Evolutionary conservation across 2,888 invertebrate species (phyloP).

Genomic region (Incurvaria masculella): DNA sequence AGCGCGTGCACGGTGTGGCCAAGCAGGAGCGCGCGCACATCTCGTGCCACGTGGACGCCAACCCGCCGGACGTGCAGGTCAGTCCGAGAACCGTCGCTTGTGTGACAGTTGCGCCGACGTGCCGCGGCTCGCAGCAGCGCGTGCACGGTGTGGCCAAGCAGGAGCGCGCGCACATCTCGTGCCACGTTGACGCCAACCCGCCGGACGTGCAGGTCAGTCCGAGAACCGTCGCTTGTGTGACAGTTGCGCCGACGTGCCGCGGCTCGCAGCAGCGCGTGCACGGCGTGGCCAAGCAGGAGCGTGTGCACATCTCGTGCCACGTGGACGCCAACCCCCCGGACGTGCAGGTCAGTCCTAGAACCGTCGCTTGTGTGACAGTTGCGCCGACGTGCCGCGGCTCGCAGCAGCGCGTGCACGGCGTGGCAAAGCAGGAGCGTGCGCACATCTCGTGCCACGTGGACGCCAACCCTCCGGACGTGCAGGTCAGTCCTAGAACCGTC

Average conservation of each 20-base stretch:
- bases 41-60: conserved; percentile 85
- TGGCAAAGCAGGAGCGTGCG: conserved; percentile 86
- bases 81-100: too few species aligned
- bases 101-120: conserved; percentile 90
- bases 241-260: conserved; percentile 86
- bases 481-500: too few species aligned
- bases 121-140: conserved; percentile 76
- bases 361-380: too few species aligned
- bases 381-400: conserved; percentile 85
- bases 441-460: conserved; percentile 87
- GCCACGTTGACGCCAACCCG: conserved; percentile 89
- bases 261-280: conserved; percentile 84
- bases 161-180: conserved; percentile 82
- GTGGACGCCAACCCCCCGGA: conserved; percentile 91
- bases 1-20: conserved; percentile 86
- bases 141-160: conserved; percentile 92
- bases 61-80: conserved; percentile 73
- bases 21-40: conserved; percentile 87
- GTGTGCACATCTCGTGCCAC: conserved; percentile 81
- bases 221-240: too few species aligned
- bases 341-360: conserved; percentile 49
- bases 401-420: conserved; percentile 85
- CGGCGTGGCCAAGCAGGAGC: conserved; percentile 88
- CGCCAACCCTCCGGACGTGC: conserved; percentile 86
- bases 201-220: conserved; percentile 62